A percentile compares a stretch with the other conserved stretches of the same genome.
phyloP scores from a whole-genome alignment of 2,797 vertebrate species.

The Danio aesculapii region DNA sequence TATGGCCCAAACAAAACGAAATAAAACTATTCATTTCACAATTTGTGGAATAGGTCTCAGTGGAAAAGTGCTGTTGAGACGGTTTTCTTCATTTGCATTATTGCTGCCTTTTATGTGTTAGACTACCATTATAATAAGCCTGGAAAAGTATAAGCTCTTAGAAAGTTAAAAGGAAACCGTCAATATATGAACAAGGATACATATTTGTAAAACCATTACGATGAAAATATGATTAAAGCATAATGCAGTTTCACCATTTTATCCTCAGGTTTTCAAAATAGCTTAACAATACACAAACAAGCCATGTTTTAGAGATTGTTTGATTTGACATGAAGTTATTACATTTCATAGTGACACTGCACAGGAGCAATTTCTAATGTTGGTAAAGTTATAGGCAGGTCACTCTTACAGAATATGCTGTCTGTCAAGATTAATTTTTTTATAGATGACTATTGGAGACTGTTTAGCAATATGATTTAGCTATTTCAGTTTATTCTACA shows the following conservation, averaged over 20 bases:
- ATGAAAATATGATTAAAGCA: background rate
- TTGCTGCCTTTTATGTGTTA: background rate
- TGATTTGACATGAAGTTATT: no score
- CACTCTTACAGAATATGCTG: background rate
- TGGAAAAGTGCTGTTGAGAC: slow-evolving; percentile 48
- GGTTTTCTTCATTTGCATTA: background rate
- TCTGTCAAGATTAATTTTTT: background rate
- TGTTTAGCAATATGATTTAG: no score
- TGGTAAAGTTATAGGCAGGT: no score
- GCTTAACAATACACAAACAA: background rate
- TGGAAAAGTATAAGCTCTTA: background rate
- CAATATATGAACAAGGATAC: slow-evolving; percentile 2
- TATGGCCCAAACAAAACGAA: slow-evolving; percentile 64
- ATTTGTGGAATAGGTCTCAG: slow-evolving; percentile 59
- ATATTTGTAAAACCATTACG: background rate
- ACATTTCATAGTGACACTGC: background rate
- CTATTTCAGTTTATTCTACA: background rate
- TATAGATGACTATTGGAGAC: background rate
- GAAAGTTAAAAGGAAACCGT: background rate
- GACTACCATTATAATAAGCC: background rate
- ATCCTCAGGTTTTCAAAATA: background rate
- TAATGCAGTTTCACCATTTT: background rate
- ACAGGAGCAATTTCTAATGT: background rate
- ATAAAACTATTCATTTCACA: slow-evolving; percentile 60
- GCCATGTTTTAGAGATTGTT: no score